Conservation (phyloP, 1,140 invertebrate genomes). For the Pissodes strobi region DNA sequence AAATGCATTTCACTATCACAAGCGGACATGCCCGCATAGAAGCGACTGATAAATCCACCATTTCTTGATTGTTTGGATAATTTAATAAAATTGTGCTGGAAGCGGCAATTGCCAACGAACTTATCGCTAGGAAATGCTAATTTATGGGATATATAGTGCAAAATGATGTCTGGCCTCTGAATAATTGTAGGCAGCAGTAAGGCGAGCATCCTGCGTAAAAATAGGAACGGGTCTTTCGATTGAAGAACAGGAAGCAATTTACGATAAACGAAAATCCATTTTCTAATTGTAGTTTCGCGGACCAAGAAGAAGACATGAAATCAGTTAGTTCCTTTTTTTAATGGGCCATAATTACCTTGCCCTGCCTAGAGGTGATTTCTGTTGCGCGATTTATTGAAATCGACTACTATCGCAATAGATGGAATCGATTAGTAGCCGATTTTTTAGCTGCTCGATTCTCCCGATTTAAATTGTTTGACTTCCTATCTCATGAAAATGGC, state of each 20-base stretch:
- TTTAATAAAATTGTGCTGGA: conserved; percentile 29
- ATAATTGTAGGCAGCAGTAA: conserved; percentile 21
- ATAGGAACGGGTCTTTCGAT: background rate
- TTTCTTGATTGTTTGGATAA: conserved; percentile 26
- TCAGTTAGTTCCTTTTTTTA: too few relatives aligned
- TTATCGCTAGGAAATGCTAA: conserved; percentile 29
- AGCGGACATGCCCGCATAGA: conserved; percentile 24
- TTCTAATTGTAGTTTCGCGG: conserved; percentile 12
- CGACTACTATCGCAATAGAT: too few relatives aligned
- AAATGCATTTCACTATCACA: conserved; percentile 13
- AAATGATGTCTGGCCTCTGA: conserved; percentile 21
- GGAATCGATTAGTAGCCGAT: too few relatives aligned
- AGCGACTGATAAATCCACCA: conserved; percentile 15
- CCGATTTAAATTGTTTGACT: too few relatives aligned
- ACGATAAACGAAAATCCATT: conserved; percentile 21
- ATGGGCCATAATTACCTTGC: too few relatives aligned
- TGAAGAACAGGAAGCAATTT: conserved; percentile 18
- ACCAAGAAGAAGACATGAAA: too few relatives aligned
- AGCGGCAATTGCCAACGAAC: conserved; percentile 23
- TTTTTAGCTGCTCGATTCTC: too few relatives aligned
- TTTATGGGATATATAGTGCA: conserved; percentile 28
- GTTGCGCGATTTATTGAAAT: too few relatives aligned
- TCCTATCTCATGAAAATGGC: too few relatives aligned
- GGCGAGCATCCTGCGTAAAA: conserved; percentile 15
- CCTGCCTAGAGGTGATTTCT: too few relatives aligned